Conservation (phyloP, 2,888 invertebrate genomes). For the Mallateleia sp. region DNA sequence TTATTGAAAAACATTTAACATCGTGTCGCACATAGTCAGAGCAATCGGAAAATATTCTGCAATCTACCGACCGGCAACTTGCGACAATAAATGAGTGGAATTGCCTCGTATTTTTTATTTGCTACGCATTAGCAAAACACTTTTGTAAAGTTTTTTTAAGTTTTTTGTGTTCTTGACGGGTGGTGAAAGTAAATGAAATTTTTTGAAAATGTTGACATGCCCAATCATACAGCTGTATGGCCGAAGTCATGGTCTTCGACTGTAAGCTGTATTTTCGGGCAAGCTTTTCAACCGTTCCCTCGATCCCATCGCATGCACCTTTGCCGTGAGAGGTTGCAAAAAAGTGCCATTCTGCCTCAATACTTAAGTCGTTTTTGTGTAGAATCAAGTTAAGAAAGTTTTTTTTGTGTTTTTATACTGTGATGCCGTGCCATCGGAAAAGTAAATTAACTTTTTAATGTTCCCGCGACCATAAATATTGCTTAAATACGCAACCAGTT, state of each 20-base stretch:
- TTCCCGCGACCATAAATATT: conserved; percentile 6
- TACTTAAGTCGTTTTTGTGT: conserved; percentile 33
- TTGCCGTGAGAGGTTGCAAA: conserved; percentile 51
- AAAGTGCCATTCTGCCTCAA: conserved; percentile 44
- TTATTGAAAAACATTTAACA: too few species aligned
- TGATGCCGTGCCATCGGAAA: conserved; percentile 39
- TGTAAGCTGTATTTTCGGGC: conserved; percentile 32
- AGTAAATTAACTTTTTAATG: conserved; percentile 40
- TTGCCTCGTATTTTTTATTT: conserved; percentile 1
- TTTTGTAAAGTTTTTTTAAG: neutral
- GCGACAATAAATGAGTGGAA: too few species aligned
- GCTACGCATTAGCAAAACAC: neutral
- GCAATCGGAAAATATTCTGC: too few species aligned
- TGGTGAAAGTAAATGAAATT: conserved; percentile 1
- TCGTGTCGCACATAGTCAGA: too few species aligned
- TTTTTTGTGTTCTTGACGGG: conserved; percentile 1
- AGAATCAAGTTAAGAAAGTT: conserved; percentile 36
- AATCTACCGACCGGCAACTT: too few species aligned
- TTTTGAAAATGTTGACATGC: conserved; percentile 12
- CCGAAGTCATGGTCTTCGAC: conserved; percentile 9
- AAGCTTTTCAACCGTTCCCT: conserved; percentile 30
- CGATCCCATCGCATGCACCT: conserved; percentile 45
- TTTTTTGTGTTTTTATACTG: conserved; percentile 47
- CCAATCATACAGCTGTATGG: conserved; percentile 22
- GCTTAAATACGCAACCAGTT: conserved; percentile 17